Conservation (phyloP, 2,113 vertebrate species). For the Illadopsis cleaveri region DNA sequence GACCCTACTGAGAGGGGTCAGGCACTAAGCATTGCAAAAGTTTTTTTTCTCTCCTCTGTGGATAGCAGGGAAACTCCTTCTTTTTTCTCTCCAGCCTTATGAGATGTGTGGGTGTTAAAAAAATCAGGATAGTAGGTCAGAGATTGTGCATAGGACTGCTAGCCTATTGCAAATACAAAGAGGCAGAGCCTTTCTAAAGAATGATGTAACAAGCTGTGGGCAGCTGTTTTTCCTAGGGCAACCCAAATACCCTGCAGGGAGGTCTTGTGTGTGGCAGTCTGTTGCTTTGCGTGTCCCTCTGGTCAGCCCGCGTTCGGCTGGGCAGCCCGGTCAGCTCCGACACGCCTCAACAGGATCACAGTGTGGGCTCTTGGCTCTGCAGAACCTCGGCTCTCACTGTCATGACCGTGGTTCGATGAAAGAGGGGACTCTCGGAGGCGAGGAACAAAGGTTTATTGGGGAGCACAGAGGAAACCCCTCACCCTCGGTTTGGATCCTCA, state of each 20-base stretch:
- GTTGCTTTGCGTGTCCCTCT: too few relatives aligned
- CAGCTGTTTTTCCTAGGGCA: neutral
- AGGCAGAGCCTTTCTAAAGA: neutral
- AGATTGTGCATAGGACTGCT: neutral
- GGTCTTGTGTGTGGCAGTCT: neutral
- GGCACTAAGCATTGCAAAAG: neutral
- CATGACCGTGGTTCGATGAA: too few relatives aligned
- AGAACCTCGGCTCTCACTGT: too few relatives aligned
- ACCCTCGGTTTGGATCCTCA: too few relatives aligned
- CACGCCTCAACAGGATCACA: too few relatives aligned
- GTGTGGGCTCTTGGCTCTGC: too few relatives aligned
- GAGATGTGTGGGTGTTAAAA: neutral
- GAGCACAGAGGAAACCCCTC: too few relatives aligned
- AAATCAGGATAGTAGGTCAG: neutral
- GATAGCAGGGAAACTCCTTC: neutral
- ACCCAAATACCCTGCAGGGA: neutral
- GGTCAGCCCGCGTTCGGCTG: too few relatives aligned
- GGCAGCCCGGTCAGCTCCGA: too few relatives aligned
- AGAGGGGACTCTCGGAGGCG: too few relatives aligned
- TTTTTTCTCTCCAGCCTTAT: neutral
- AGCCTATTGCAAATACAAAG: neutral
- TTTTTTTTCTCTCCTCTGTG: neutral
- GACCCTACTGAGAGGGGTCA: neutral
- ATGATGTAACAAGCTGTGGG: accelerated
- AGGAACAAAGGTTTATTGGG: too few relatives aligned